phyloP scores from a whole-genome alignment of 2,888 invertebrate genomes.

The Papilio gigon region DNA sequence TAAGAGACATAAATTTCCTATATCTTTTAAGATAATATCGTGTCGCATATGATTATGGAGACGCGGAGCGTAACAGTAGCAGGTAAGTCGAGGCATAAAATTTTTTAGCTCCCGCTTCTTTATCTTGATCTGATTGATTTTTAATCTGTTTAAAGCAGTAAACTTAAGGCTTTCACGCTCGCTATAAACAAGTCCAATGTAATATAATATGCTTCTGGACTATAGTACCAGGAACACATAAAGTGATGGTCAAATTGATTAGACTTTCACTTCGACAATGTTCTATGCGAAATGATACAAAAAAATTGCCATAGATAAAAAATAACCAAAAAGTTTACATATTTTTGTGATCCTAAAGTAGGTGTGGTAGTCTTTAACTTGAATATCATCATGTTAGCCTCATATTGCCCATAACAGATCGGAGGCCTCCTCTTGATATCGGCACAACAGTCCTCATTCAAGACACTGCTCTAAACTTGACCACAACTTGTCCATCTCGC shows the following conservation, averaged over 20 bases:
- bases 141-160: conserved; percentile 29
- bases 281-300: neutral
- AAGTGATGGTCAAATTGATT: neutral
- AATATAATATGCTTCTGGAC: conserved; percentile 5
- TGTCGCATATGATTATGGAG: conserved; percentile 42
- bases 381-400: too few species aligned
- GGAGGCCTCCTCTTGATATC: too few species aligned
- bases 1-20: neutral
- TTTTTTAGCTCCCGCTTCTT: conserved; percentile 35
- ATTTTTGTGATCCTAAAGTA: too few species aligned
- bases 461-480: too few species aligned
- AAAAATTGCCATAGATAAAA: too few species aligned
- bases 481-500: too few species aligned
- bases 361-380: too few species aligned
- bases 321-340: too few species aligned
- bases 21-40: conserved; percentile 1
- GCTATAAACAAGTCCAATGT: conserved; percentile 14
- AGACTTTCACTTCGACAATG: neutral
- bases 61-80: conserved; percentile 45
- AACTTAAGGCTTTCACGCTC: conserved; percentile 14
- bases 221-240: conserved; percentile 12
- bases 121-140: conserved; percentile 40
- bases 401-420: too few species aligned
- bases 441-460: too few species aligned
- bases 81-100: conserved; percentile 44